Conservation (phyloP, 2,113 vertebrate genomes). For the Parotia lawesii region DNA sequence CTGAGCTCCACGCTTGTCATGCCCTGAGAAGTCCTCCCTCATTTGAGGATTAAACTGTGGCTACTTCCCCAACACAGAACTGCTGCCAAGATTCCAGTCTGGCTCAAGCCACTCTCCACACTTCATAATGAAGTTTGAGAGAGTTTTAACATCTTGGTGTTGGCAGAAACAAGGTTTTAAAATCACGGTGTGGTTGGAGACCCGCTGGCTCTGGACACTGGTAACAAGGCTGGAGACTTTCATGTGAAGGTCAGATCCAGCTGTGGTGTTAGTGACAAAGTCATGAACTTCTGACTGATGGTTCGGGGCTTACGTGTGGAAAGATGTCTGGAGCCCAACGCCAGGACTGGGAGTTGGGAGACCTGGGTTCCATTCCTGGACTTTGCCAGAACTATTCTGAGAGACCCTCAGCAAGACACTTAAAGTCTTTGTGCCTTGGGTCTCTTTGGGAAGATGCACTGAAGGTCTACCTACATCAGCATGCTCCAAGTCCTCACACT, state of each 20-base stretch:
- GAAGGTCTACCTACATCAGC: accelerated
- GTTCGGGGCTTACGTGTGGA: background rate
- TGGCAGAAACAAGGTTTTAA: constrained; percentile 59
- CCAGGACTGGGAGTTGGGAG: background rate
- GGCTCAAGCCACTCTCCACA: constrained; percentile 52
- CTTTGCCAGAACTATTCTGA: background rate
- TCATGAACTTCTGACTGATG: constrained; percentile 43
- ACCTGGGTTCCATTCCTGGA: background rate
- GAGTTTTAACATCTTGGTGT: constrained; percentile 65
- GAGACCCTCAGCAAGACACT: background rate
- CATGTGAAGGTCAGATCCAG: constrained; percentile 37
- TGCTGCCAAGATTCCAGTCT: constrained; percentile 64
- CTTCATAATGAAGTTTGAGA: constrained; percentile 67
- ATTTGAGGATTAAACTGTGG: constrained; percentile 43
- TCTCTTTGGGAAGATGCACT: background rate
- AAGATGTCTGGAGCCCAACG: background rate
- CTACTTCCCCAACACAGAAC: constrained; percentile 24
- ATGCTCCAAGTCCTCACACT: background rate
- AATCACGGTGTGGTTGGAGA: constrained; percentile 52
- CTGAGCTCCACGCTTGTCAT: constrained; percentile 1
- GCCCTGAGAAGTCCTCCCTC: constrained; percentile 24
- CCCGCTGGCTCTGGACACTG: constrained; percentile 30
- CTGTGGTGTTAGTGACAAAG: constrained; percentile 46
- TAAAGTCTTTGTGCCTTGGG: background rate
- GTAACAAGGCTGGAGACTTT: constrained; percentile 43